Conservation (phyloP, 2,888 invertebrate species). For the Diplolepis rosae region DNA sequence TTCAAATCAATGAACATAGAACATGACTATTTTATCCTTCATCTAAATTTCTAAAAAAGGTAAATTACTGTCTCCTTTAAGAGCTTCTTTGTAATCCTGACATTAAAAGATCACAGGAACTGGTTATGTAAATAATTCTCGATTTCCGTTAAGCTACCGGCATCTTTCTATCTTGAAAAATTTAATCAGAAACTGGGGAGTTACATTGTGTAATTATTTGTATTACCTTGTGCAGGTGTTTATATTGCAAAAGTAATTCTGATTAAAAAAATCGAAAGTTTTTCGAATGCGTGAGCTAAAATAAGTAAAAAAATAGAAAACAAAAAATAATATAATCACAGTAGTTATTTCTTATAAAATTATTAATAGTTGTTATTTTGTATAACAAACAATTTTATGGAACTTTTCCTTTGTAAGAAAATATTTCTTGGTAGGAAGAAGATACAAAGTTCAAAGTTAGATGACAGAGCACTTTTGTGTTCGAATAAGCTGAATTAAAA, state of each 20-base stretch:
- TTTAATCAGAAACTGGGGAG: neutral
- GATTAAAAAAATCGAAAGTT: neutral
- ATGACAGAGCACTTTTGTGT: neutral
- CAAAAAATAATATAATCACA: too few relatives aligned
- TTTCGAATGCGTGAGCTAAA: neutral
- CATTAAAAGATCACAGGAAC: neutral
- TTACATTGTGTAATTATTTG: neutral
- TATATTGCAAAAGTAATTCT: neutral
- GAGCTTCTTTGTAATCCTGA: neutral
- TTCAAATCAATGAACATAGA: too few relatives aligned
- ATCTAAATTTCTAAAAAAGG: neutral
- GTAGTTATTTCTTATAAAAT: too few relatives aligned
- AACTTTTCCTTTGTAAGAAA: too few relatives aligned
- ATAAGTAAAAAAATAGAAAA: neutral
- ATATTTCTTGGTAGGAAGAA: neutral
- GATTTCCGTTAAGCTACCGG: neutral
- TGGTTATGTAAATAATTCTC: conserved; percentile 14
- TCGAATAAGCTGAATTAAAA: neutral
- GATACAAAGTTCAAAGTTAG: neutral
- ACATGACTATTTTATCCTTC: neutral
- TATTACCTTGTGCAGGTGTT: neutral
- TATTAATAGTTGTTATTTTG: too few relatives aligned
- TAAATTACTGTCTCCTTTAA: neutral
- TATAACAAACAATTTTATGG: too few relatives aligned
- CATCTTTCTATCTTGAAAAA: conserved; percentile 4